Percentiles rank a stretch among this genome's conserved stretches.
Evolutionary conservation across 2,797 vertebrate genomes (phyloP).

Genomic region (Oreochromis mossambicus): DNA sequence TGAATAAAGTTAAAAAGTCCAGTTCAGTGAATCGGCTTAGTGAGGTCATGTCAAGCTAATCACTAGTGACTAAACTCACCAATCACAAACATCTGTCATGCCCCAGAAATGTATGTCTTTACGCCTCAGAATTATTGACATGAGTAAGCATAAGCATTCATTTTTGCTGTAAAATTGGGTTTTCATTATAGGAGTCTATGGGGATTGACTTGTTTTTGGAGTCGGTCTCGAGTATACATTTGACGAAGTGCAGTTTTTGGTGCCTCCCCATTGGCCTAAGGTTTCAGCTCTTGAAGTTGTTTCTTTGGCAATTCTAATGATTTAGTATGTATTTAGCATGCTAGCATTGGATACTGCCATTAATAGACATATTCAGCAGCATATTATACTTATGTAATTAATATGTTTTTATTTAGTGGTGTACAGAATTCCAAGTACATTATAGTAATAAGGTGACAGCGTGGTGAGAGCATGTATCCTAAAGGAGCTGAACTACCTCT

Average conservation of each 20-base stretch:
- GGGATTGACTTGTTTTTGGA: neutral
- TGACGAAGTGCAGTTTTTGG: neutral
- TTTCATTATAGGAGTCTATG: neutral
- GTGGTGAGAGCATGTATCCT: neutral
- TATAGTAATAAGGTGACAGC: neutral
- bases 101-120: neutral
- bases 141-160: neutral
- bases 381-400: neutral
- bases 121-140: neutral
- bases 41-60: neutral
- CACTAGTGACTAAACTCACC: neutral
- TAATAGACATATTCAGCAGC: neutral
- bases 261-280: neutral
- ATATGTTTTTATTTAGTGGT: neutral
- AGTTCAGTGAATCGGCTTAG: neutral
- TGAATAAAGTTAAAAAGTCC: neutral
- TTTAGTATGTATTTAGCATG: neutral
- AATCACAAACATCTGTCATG: neutral
- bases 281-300: neutral
- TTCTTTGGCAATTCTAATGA: neutral
- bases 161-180: neutral
- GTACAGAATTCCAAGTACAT: neutral
- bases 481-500: neutral
- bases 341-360: neutral
- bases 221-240: neutral